Base-by-base conservation (phyloP, 1,140 invertebrate species). In the Leptinotarsa defecta region DNA sequence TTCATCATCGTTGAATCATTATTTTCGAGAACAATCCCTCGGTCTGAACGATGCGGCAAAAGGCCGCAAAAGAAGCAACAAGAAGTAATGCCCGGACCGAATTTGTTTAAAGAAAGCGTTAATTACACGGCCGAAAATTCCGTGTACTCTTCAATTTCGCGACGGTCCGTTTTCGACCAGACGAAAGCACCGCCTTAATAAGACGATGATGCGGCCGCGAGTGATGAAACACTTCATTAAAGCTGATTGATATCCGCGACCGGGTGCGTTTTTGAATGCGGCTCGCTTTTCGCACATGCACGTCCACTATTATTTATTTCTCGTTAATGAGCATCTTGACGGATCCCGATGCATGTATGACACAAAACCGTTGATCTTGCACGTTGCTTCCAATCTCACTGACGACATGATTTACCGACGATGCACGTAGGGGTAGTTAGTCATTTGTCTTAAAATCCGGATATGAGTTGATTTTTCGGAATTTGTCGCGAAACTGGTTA, bases 101-200 rank as follows among this genome's bases (percentile, higher is more conserved):
- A 57, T 57, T 57, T 57, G 52, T 57, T 57, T 57, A 57, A 57
- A 57, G 52, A 57, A 57, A 57, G 52, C 52, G 52, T 57, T 57
- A 57, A 57, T 57, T 57, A 19, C 15, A 19, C 52, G 52, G 52
- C 52, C 52, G 52, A 19, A 57, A 57, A 57, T 57, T 57, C n/a
- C 15, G n/a, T 19, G 52, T 57, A 19, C 13, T 57, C 52, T 57
- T 57, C 52, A 57, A 57, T 57, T 57, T 57, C 52, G 52, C 17
- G 52, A 19, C 52, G 52, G 52, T 17, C 52, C 17, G 52, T 57
- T 57, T 57, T 57, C 52, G 52, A 57, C 52, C 13, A 57, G 52
- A 57, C 52, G 15, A 57, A 57, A 57, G 52, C 52, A 57, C 52
- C 52, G 52, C 52, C 52, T 57, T 57, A 57, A 57, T 57, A 19